Conservation (phyloP, 2,888 invertebrate genomes). For the Vannuccia rotundouncinata region DNA sequence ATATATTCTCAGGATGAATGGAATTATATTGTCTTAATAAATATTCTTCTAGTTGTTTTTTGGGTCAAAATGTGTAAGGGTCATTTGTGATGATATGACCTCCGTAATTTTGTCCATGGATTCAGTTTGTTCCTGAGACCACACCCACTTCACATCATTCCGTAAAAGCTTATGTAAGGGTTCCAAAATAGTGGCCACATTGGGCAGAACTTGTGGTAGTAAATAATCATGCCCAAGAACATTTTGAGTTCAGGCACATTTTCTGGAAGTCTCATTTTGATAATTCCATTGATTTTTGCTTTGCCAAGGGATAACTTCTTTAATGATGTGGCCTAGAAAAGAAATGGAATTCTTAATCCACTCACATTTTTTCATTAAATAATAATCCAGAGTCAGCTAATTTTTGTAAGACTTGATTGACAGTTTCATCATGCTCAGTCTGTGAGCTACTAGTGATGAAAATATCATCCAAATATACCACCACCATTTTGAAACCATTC, state of each 20-base stretch:
- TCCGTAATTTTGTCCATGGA: not conserved
- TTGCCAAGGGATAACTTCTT: not conserved
- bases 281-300: not conserved
- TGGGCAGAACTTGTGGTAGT: slow-evolving; percentile 12
- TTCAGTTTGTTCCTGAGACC: not conserved
- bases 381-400: not conserved
- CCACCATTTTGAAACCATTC: not conserved
- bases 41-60: too few relatives aligned
- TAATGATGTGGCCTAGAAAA: slow-evolving; percentile 7
- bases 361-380: not conserved
- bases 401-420: not conserved
- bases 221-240: not conserved
- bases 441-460: not conserved
- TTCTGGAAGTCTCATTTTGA: not conserved
- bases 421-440: not conserved
- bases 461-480: slow-evolving; percentile 3
- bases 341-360: not conserved
- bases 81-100: not conserved
- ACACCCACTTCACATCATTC: not conserved
- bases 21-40: too few relatives aligned
- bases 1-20: too few relatives aligned
- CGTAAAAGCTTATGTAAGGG: not conserved
- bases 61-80: slow-evolving; percentile 11
- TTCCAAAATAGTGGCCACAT: not conserved
- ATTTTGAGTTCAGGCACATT: not conserved